A percentile compares a stretch with the other conserved stretches of the same genome.
Evolutionary conservation across 2,888 invertebrate genomes (phyloP).

Genomic region (Pyrrhosoma nymphula): DNA sequence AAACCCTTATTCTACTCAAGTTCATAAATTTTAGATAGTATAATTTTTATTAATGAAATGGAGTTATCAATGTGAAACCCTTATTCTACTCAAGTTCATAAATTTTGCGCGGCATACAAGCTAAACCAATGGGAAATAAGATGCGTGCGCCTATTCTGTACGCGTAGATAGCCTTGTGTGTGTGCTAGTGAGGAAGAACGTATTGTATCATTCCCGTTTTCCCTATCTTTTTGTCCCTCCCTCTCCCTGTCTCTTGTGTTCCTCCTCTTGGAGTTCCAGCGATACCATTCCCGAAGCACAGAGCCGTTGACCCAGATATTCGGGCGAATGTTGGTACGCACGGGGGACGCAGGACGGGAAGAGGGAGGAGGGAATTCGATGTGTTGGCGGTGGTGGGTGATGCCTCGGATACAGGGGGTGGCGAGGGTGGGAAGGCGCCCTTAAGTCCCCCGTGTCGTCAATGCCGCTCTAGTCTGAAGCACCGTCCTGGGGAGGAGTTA

Average conservation of each 20-base stretch:
- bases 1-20: background rate
- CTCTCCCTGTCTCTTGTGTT: background rate
- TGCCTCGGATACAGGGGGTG: background rate
- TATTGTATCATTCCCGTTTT: background rate
- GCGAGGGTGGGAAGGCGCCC: background rate
- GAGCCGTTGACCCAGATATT: conserved; percentile 28
- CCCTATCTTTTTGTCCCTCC: background rate
- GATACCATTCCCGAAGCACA: background rate
- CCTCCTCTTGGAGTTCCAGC: background rate
- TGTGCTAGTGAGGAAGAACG: background rate
- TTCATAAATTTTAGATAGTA: background rate
- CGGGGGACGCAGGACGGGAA: background rate
- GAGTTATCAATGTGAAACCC: background rate
- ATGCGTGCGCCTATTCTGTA: background rate
- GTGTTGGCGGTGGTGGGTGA: background rate
- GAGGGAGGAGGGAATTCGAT: background rate
- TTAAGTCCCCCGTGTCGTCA: background rate
- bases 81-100: background rate
- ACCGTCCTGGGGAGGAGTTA: background rate
- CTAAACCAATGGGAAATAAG: no score
- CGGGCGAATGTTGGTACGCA: conserved; percentile 14
- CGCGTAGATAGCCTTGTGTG: background rate
- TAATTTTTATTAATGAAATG: background rate
- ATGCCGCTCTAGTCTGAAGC: background rate
- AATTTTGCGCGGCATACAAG: background rate